A percentile compares a stretch with the other conserved stretches of the same genome.
These are phyloP conservation scores for Mus spicilegus DNA, from an alignment of 2,113 vertebrate genomes.

Conservation along the genomic window DNA sequence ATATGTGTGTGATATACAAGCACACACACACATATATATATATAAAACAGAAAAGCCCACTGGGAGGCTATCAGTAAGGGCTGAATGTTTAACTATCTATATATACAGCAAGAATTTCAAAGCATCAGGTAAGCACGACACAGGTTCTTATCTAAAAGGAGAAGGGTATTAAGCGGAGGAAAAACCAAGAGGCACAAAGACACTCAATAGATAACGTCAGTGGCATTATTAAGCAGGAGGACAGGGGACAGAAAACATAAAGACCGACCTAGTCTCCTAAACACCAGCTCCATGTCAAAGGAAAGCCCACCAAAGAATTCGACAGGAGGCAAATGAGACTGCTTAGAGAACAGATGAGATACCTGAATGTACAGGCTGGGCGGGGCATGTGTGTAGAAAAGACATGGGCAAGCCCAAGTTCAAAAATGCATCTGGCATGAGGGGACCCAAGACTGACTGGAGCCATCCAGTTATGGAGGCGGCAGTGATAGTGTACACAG, in stretches of 20 bases:
- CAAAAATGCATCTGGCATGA: not conserved
- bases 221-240: not conserved
- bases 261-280: not conserved
- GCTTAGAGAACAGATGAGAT: not conserved
- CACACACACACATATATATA: not conserved
- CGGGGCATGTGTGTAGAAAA: not conserved
- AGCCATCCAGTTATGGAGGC: constrained; percentile 34
- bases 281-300: not conserved
- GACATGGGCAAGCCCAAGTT: not conserved
- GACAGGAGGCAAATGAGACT: not conserved
- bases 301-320: not conserved
- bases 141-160: not conserved
- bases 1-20: no score
- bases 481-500: not conserved
- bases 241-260: not conserved
- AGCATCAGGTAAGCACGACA: not conserved
- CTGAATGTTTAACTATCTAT: not conserved
- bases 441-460: constrained; percentile 62
- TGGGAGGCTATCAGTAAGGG: not conserved
- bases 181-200: not conserved
- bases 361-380: not conserved
- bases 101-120: not conserved
- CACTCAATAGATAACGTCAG: not conserved
- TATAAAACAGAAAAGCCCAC: not conserved
- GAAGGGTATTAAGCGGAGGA: not conserved